Base-by-base conservation (phyloP, 2,888 invertebrate species). In the Salticus scenicus region DNA sequence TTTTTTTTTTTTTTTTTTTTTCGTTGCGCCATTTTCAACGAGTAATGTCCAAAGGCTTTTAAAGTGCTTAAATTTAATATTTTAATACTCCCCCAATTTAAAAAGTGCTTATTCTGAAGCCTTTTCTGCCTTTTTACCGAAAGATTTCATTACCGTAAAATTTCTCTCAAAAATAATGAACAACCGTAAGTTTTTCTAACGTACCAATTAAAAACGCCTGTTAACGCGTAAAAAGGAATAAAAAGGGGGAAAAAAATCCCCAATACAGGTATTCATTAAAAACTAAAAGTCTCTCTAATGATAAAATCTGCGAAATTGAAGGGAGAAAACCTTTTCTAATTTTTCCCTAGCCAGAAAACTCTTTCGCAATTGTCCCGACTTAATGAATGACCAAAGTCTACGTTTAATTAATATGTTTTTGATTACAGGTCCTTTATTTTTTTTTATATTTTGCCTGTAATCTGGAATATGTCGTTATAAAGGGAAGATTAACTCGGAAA, bases 331-430 rank as follows among this genome's bases (percentile, higher is more conserved):
- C 57, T 57, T 57, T 57, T 57, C 24, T 10, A 20, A 20, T 24
- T 24, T 24, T n/a, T n/a, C 57, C 4, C 24, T 37, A 7, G 10
- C 37, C 37, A 37, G 37, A 7, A n/a, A n/a, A 2, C 20, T 24
- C 7, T 12, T 24, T 57, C 57, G n/a, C 71, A 27, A 70, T 69
- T 81, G 81, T 73, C 57, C 74, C 27, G 27, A 71, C 42, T 51
- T 82, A 82, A 82, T 76, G 82, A 82, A 82, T 75, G 75, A 51
- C 28, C 67, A 17, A 41, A 66, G 51, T 69, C 41, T 70, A 63
- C 69, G 27, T 71, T 76, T 83, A 83, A 83, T 83, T 83, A 83
- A 83, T 83, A 75, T 83, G 75, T 76, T 83, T 83, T 77, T 83
- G 82, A 83, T 83, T 75, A 76, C 70, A 31, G 30, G 12, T 12